Base-by-base conservation (phyloP, 2,888 invertebrate genomes). In the Tinea pellionella region DNA sequence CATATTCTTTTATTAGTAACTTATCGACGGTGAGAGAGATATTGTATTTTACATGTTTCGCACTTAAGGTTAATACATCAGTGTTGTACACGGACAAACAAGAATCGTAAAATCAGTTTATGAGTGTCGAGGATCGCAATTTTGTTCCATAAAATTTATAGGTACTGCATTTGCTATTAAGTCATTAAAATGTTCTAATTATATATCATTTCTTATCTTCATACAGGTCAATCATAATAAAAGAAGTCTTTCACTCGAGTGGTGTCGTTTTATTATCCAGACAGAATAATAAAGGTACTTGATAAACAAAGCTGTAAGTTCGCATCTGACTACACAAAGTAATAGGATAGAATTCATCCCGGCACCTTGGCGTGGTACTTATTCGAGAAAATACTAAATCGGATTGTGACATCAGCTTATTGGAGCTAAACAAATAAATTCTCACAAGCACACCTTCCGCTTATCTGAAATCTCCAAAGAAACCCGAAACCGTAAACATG, bases 401-500 rank as follows among this genome's bases (percentile, higher is more conserved):
- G 74, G 77, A 83, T 82, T 80, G 82, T 80, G 78, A 78, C 78
- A 82, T 78, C 80, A 77, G 77, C 80, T 82, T 83, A 81, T 80
- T 78, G 80, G 77, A 75, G 73, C 72, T 74, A 78, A 77, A 83
- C 80, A 78, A 80, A 86, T 85, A 84, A 85, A 87, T 82, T 77
- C 79, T 75, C 72, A 72, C 72, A 71, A 69, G 59, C 72, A 72
- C 72, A 71, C 70, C 61, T 61, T 47, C 53, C 58, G 30, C 71
- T 79, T 85, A 87, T 86, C 86, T 75, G 69, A 69, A 77, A 86
- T 87, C 87, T 87, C 78, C 74, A 78, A 79, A 75, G 85, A 80
- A 87, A 87, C 80, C 79, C 79, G 80, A 87, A 86, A 85, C 87
- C 86, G 78, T 85, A 82, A 82, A 85, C 81, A 83, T 80, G 77